Evolutionary conservation across 2,888 invertebrate species (phyloP), one percentile per base, ranked within the genome.

Genomic region (Subacronicta megacephala): DNA sequence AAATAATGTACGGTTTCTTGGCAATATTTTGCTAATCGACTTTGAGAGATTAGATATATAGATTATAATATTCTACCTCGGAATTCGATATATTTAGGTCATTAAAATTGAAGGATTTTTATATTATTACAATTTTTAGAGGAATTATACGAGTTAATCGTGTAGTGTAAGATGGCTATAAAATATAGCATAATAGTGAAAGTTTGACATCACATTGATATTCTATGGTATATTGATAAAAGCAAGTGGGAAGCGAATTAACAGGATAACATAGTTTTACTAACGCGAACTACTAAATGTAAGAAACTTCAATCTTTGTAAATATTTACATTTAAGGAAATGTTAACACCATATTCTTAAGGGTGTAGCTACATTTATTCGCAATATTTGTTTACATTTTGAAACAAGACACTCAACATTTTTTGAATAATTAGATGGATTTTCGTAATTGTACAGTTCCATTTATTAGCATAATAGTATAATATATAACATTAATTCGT

Each of bases 251-350:
- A 55, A 60, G 67, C 46, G 72, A 72, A 72, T 69, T 77, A 76
- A 77, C 68, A 78, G 72, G 73, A 77, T 77, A 72, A 72, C 56
- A 70, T 78, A 75, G 70, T 75, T 75, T 68, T 76, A 81, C 80
- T 84, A 78, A 82, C 73, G 68, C 71, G 63, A 74, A 83, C 78
- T 80, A 78, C 59, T 76, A 75, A 58, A 60, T 67, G 53, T 80
- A 80, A 72, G 75, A 61, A 70, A 77, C 76, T 82, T 76, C 68
- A 71, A 77, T 80, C 79, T 77, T 64, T 90, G 89, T 89, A 90
- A 86, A 89, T 90, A 90, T 79, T 77, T 81, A 80, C 56, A 67
- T 77, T 69, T 82, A 83, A 84, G 76, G 65, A 72, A 75, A 80
- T 80, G 78, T 77, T 82, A 80, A 80, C 77, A 75, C 53, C 75